A percentile compares a stretch with the other conserved stretches of the same genome.
These are phyloP conservation scores for Nannobrachium achirus DNA, from an alignment of 2,113 vertebrate species.

Conservation along the genomic window DNA sequence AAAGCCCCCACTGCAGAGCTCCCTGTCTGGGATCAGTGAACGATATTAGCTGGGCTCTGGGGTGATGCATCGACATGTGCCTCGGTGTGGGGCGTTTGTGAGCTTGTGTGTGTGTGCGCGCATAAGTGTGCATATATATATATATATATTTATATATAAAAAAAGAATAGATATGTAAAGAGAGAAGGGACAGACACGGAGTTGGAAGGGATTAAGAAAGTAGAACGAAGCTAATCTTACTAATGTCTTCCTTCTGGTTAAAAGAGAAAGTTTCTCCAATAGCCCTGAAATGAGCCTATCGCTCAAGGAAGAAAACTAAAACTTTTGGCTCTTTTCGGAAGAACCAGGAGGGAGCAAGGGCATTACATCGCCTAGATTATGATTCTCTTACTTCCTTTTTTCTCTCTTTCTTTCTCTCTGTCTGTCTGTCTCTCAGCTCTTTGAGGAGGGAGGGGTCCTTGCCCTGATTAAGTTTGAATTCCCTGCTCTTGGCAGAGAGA, in stretches of 20 bases:
- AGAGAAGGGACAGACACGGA: constrained; percentile 17
- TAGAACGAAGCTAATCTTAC: constrained; percentile 52
- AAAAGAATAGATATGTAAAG: not conserved
- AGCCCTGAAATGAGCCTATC: constrained; percentile 54
- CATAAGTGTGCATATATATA: no score
- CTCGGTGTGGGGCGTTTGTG: constrained; percentile 19
- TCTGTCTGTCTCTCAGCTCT: constrained; percentile 25
- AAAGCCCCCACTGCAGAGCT: constrained; percentile 11
- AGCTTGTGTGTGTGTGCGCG: not conserved
- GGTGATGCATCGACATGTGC: constrained; percentile 53
- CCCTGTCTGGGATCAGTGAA: constrained; percentile 11
- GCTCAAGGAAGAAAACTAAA: constrained; percentile 53
- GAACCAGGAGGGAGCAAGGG: constrained; percentile 9
- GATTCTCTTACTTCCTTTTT: no score
- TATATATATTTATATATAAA: constrained; percentile 4
- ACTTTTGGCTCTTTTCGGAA: constrained; percentile 4
- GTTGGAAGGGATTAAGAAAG: constrained; percentile 39
- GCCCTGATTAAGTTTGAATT: constrained; percentile 65
- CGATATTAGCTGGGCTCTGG: not conserved
- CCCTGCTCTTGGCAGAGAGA: constrained; percentile 55
- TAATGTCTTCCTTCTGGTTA: constrained; percentile 42
- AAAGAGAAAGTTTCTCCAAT: constrained; percentile 30
- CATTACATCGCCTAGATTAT: constrained; percentile 29
- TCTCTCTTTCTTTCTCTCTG: constrained; percentile 22
- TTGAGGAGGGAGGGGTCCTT: constrained; percentile 38